A percentile compares a stretch with the other conserved stretches of the same genome.
These are phyloP conservation scores for Prostheceraeus crozeri DNA, from an alignment of 2,888 invertebrate genomes.

Conservation along the genomic window DNA sequence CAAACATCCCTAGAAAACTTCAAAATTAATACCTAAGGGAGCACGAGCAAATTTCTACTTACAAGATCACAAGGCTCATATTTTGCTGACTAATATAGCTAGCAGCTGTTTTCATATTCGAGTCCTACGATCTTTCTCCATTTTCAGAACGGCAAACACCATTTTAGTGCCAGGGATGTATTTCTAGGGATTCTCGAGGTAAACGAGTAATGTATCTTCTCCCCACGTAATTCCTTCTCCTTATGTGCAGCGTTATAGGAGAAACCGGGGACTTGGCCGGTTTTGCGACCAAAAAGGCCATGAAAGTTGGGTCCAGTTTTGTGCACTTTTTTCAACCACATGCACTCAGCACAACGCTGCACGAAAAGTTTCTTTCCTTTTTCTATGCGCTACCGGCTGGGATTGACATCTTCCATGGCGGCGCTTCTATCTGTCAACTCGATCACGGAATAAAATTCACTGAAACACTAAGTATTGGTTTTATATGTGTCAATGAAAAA, in stretches of 20 bases:
- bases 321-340: constrained; percentile 88
- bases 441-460: no score
- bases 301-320: constrained; percentile 92
- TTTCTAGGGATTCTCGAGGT: constrained; percentile 96
- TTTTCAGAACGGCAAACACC: constrained; percentile 96
- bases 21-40: no score
- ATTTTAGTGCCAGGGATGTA: constrained; percentile 99
- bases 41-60: no score
- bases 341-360: constrained; percentile 91
- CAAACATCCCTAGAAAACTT: no score
- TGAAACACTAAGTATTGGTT: no score
- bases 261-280: constrained; percentile 84
- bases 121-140: constrained; percentile 83
- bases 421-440: no score
- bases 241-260: constrained; percentile 90
- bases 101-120: no score
- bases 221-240: constrained; percentile 88
- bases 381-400: no score
- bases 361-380: constrained; percentile 94
- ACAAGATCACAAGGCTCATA: no score
- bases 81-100: no score
- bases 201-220: constrained; percentile 83
- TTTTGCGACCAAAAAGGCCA: constrained; percentile 84
- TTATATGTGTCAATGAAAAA: no score
- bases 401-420: no score